Evolutionary conservation across 2,797 vertebrate species (phyloP).

Genomic region (Apodemus agrarius): DNA sequence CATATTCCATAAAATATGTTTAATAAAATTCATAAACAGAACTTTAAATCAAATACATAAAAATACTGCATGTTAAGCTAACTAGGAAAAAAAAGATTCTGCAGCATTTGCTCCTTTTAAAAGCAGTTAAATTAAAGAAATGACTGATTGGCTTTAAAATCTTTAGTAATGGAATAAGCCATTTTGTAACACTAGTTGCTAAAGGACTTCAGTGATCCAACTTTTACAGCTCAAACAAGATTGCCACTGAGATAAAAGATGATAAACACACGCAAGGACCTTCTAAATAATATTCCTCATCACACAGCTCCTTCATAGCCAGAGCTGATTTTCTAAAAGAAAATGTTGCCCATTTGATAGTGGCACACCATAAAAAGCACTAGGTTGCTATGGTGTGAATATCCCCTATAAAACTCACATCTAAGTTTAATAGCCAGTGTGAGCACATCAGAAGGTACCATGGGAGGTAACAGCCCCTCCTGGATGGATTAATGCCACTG

Average conservation of each 20-base stretch:
- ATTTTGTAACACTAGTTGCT: slow-evolving; percentile 46
- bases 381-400: neutral
- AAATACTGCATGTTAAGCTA: slow-evolving; percentile 52
- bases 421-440: neutral
- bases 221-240: slow-evolving; percentile 27
- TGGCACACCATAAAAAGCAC: neutral
- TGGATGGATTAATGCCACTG: neutral
- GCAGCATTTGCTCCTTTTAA: slow-evolving; percentile 63
- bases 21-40: neutral
- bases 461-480: neutral
- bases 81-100: slow-evolving; percentile 51
- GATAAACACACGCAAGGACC: too few species aligned
- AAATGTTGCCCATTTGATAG: neutral
- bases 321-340: slow-evolving; percentile 24
- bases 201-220: slow-evolving; percentile 51
- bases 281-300: slow-evolving; percentile 26
- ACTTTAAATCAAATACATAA: slow-evolving; percentile 59
- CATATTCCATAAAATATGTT: neutral
- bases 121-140: slow-evolving; percentile 38
- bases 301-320: neutral
- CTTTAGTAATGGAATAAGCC: slow-evolving; percentile 12
- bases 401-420: neutral
- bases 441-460: neutral
- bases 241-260: neutral
- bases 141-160: slow-evolving; percentile 48